These are phyloP conservation scores for Oxyura jamaicensis DNA, from an alignment of 2,113 vertebrate species.

Conservation along the genomic window DNA sequence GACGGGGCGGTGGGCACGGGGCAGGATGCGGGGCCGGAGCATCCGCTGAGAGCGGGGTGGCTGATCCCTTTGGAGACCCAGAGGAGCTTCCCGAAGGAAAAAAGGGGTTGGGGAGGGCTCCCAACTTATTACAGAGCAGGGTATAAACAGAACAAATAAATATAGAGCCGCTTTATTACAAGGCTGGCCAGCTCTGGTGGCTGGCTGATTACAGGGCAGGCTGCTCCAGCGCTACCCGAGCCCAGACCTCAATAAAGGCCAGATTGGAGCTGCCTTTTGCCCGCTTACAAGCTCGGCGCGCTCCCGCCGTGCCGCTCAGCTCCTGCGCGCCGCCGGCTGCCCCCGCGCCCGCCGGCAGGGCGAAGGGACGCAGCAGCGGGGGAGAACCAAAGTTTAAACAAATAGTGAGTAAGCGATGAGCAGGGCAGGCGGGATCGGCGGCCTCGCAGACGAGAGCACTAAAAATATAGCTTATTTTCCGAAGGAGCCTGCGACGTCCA, in stretches of 20 bases:
- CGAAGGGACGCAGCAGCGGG: not conserved
- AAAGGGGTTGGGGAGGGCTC: constrained; percentile 66
- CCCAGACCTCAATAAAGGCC: constrained; percentile 83
- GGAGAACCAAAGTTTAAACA: constrained; percentile 47
- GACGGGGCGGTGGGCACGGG: too few relatives aligned
- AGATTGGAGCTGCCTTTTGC: constrained; percentile 68
- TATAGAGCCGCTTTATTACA: constrained; percentile 86
- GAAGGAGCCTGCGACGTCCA: constrained; percentile 43
- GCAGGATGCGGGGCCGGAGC: not conserved
- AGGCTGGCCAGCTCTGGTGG: constrained; percentile 79
- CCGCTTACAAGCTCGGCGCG: constrained; percentile 46
- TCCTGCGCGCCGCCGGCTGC: not conserved
- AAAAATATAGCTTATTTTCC: constrained; percentile 72
- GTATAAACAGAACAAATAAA: constrained; percentile 84
- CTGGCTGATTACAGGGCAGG: constrained; percentile 83
- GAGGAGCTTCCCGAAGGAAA: constrained; percentile 68
- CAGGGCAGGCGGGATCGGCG: not conserved
- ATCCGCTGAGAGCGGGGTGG: not conserved
- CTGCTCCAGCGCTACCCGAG: constrained; percentile 64
- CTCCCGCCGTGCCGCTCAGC: not conserved
- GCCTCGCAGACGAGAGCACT: constrained; percentile 14
- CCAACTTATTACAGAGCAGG: constrained; percentile 83
- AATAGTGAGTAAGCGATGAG: constrained; percentile 49
- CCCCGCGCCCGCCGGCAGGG: not conserved
- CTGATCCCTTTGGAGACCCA: not conserved